Conservation (phyloP, 2,113 vertebrate species). For the Carassius gibelio region DNA sequence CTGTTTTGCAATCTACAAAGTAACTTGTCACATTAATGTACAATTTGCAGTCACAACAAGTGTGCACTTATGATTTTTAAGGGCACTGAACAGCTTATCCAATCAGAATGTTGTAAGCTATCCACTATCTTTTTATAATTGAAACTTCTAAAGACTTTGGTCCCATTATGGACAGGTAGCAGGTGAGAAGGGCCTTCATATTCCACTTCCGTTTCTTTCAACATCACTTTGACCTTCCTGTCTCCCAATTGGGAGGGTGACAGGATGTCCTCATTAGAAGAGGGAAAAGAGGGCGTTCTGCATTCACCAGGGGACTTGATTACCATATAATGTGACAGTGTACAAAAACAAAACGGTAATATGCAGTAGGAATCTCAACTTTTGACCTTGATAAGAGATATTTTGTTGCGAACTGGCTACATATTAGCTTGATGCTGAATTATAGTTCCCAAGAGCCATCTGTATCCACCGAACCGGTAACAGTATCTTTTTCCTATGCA, state of each 20-base stretch:
- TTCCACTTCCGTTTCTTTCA: constrained; percentile 26
- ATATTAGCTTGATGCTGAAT: constrained; percentile 48
- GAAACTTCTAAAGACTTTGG: neutral
- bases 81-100: too few species aligned
- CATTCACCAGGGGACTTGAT: constrained; percentile 51
- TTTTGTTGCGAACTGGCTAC: constrained; percentile 18
- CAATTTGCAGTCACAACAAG: too few species aligned
- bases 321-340: constrained; percentile 57
- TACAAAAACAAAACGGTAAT: constrained; percentile 50
- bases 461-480: neutral
- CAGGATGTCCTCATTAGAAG: constrained; percentile 54
- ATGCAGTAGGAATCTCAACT: constrained; percentile 16
- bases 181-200: neutral
- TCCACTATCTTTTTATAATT: neutral
- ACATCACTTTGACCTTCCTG: constrained; percentile 55
- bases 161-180: neutral
- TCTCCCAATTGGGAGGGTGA: constrained; percentile 49
- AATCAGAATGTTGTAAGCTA: too few species aligned
- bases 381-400: constrained; percentile 47
- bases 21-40: too few species aligned
- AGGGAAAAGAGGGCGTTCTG: constrained; percentile 49
- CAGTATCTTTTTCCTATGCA: constrained; percentile 22
- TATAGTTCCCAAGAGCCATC: constrained; percentile 26
- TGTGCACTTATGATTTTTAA: too few species aligned
- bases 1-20: too few species aligned